Base-by-base conservation (phyloP, 2,113 vertebrate species). In the Anthoscopus minutus region DNA sequence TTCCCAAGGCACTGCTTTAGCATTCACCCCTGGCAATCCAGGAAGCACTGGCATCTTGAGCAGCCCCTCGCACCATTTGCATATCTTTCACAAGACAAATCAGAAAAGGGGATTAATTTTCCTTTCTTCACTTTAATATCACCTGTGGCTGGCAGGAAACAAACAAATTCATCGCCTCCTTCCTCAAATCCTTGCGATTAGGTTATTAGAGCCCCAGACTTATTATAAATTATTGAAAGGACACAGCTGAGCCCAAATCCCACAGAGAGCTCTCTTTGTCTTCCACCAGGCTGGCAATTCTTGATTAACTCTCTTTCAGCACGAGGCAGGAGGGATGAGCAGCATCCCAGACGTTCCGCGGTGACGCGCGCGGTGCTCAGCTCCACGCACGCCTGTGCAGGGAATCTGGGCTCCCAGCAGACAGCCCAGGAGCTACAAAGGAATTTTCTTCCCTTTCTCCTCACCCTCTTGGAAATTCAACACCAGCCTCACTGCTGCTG, bases 191-290 rank as follows among this genome's bases (percentile, higher is more conserved):
- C 90, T 61, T 10, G n/a, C 14, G 66, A 91, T 95, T 92, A 87
- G 77, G 73, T 92, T 95, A 86, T 93, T 54, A 71, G 69, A 95
- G 86, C 88, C 88, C 47, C 38, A 88, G 82, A 78, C 87, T 90
- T 77, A 61, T 42, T 83, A 95, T 80, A 93, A 87, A 81, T 82
- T 76, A 93, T 64, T 79, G 83, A 96, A 95, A 93, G 90, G 90
- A 93, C 73, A 48, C 96, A 91, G 92, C 91, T 95, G 95, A 95
- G 92, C 72, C 69, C 81, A 73, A 47, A 74, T 82, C 93, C 87
- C 89, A 67, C 64, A 31, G 86, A 2, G 58, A 44, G 66, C 83
- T 95, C 74, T 50, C 44, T 93, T 84, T 79, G 70, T 86, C 70
- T 90, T 90, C 72, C 65, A 6, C 11, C 10, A 74, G 5, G 20